A percentile compares a stretch with the other conserved stretches of the same genome.
Conservation (phyloP, 2,113 vertebrate species). For the Uria lomvia region DNA sequence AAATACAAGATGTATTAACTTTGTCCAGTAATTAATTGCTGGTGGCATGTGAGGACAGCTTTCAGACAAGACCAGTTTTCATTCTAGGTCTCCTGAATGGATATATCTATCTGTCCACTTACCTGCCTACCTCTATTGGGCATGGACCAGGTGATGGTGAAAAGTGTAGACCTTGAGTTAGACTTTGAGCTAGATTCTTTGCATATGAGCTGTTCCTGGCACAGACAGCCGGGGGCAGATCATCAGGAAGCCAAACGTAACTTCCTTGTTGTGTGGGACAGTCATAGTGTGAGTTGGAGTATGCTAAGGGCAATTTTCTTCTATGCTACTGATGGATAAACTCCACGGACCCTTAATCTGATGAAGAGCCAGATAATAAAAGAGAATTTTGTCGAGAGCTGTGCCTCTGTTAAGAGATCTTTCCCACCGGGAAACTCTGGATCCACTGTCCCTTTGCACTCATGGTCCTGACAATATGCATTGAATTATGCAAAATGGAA, state of each 20-base stretch:
- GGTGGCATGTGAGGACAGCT: background rate
- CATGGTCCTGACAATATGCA: background rate
- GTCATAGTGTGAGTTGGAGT: background rate
- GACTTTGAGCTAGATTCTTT: background rate
- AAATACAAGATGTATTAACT: background rate
- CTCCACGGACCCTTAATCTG: background rate
- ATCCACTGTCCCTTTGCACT: background rate
- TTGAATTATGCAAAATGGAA: background rate
- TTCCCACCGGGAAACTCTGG: background rate
- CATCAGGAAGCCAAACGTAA: background rate
- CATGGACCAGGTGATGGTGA: background rate
- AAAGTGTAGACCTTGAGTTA: background rate
- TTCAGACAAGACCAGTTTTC: background rate
- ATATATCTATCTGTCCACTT: background rate
- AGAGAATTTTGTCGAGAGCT: background rate
- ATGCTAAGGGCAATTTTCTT: background rate
- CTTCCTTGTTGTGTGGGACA: background rate
- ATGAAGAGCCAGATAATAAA: background rate
- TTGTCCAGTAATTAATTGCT: background rate
- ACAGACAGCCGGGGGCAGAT: background rate
- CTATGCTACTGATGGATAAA: background rate
- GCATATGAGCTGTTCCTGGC: background rate
- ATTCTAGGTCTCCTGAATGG: background rate
- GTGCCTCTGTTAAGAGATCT: background rate
- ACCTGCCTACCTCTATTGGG: background rate